Evolutionary conservation across 2,888 invertebrate species (phyloP), one percentile per base, ranked within the genome.

Genomic region (Dioctria rufipes): DNA sequence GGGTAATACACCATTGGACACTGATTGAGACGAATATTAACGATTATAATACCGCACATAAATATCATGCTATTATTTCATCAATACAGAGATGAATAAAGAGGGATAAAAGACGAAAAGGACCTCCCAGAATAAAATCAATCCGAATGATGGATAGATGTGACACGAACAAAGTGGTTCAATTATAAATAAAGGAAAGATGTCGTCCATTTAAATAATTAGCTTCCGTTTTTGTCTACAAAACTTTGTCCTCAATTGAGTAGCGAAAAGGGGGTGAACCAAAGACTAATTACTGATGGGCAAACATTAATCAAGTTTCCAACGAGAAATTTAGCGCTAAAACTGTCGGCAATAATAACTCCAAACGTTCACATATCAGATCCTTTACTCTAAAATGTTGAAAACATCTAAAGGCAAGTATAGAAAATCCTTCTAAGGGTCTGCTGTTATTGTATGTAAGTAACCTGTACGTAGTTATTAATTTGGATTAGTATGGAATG

Each of bases 191-290:
- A 75, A 80, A 80, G 77, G 80, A 75, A 80, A 81, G 77, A 81
- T 81, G 81, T 81, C 81, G 80, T 81, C 81, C 80, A 81, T 81
- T 81, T 81, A 81, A 81, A 81, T 81, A 81, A 81, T 81, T 81
- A 81, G 81, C 80, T 80, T 67, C 81, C 43, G 63, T 67, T 67
- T 77, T 67, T 67, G 67, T 67, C 78, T 67, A 49, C 67, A 66
- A 40, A 79, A 79, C 54, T 79, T 51, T 6, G 39, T 79, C 78
- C 66, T 51, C 67, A 66, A 67, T 66, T 66, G 63, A 66, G 78
- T 65, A 65, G 8, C 39, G 78, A 79, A 66, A n/a, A 51, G 66
- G 78, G 67, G 58, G 67, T 46, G 73, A 60, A 61, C 79, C 80
- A 80, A 75, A 46, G 81, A 81, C 79, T 81, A 81, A 81, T 81